These are phyloP conservation scores for Acanthacorydalis orientalis DNA, from an alignment of 2,888 invertebrate species.

Conservation along the genomic window DNA sequence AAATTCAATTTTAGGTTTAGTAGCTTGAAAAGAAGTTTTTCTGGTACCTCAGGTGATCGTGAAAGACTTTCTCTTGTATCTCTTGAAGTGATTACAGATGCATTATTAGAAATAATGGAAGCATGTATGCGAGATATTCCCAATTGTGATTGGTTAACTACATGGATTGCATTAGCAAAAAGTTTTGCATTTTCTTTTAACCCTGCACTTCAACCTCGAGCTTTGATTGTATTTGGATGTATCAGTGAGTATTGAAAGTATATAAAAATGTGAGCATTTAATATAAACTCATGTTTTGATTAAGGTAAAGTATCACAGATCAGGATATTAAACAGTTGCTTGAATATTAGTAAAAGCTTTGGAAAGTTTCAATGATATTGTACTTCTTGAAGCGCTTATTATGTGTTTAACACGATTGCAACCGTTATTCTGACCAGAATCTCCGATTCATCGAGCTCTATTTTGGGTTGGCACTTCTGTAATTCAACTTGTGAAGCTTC, in stretches of 20 bases:
- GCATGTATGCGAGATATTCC: constrained; percentile 90
- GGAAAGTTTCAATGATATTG: constrained; percentile 85
- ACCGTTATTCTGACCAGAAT: constrained; percentile 74
- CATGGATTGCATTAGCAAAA: constrained; percentile 85
- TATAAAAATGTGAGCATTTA: neutral
- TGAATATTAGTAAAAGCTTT: constrained; percentile 84
- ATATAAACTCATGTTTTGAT: neutral
- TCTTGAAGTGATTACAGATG: constrained; percentile 88
- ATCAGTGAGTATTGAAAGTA: constrained; percentile 45
- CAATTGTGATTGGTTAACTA: constrained; percentile 84
- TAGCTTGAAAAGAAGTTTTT: constrained; percentile 36
- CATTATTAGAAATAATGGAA: constrained; percentile 93
- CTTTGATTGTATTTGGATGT: constrained; percentile 93
- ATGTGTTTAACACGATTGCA: constrained; percentile 93
- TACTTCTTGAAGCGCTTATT: constrained; percentile 81
- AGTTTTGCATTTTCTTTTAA: constrained; percentile 96
- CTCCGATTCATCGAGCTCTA: constrained; percentile 79
- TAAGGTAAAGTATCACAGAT: constrained; percentile 63
- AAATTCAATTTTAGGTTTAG: constrained; percentile 20
- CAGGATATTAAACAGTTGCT: constrained; percentile 88
- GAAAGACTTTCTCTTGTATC: constrained; percentile 80
- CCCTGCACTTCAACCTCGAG: constrained; percentile 89
- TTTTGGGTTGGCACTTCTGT: constrained; percentile 97
- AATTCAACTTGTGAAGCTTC: constrained; percentile 81
- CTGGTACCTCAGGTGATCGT: constrained; percentile 43